phyloP scores from a whole-genome alignment of 2,888 invertebrate genomes.

The Drosophila lutescens region DNA sequence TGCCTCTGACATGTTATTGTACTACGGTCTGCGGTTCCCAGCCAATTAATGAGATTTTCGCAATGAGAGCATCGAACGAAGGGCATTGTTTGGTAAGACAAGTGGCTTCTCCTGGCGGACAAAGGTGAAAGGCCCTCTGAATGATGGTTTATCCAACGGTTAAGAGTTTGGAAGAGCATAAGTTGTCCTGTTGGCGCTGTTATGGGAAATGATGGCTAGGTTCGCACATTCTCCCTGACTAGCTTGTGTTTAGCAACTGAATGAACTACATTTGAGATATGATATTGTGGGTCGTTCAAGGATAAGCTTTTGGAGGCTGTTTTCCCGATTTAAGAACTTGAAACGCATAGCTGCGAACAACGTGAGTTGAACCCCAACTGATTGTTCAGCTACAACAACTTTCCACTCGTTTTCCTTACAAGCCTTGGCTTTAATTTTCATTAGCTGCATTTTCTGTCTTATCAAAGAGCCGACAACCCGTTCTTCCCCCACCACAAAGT shows the following conservation, averaged over 20 bases:
- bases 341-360: neutral
- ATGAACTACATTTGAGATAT: neutral
- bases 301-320: neutral
- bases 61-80: constrained; percentile 11
- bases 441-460: constrained; percentile 40
- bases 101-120: neutral
- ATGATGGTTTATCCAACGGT: neutral
- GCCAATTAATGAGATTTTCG: constrained; percentile 60
- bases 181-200: too few relatives aligned
- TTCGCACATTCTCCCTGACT: neutral
- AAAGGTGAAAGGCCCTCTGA: constrained; percentile 1
- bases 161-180: neutral
- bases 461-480: constrained; percentile 5
- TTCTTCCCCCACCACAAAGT: constrained; percentile 14
- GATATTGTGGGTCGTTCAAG: neutral
- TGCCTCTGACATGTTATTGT: constrained; percentile 19
- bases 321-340: neutral
- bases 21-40: constrained; percentile 28
- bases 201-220: neutral
- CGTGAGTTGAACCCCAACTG: neutral
- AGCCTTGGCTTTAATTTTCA: constrained; percentile 50
- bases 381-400: constrained; percentile 10
- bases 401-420: neutral
- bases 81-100: constrained; percentile 6
- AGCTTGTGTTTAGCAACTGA: neutral